Base-by-base conservation (phyloP, 2,113 vertebrate genomes). In the Podocnemis expansa region DNA sequence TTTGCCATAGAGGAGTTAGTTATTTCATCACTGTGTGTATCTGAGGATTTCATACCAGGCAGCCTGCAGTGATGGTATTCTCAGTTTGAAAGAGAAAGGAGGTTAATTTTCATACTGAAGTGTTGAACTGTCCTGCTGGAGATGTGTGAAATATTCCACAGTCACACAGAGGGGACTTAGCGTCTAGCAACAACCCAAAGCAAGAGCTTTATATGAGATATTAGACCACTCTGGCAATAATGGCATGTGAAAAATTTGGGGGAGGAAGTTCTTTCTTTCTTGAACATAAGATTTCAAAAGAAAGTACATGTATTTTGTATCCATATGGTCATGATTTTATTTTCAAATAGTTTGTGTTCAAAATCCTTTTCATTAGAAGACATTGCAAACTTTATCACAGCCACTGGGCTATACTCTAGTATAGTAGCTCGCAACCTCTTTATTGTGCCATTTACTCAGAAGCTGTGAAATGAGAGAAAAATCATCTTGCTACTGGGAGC, bases 71-170 rank as follows among this genome's bases (percentile, higher is more conserved):
- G 92, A 91, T 21, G 88, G 89, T 89, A 89, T 82, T 96, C 88
- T 93, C 93, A 93, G 89, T 82, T 17, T 55, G 79, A 85, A 91
- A 96, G 87, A 78, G 90, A 93, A 96, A 94, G 24, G 43, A 93
- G 88, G 88, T 87, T 97, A 96, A 95, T 96, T 96, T 95, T 95
- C 96, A 82, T 83, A 87, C 79, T 78, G 81, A 93, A 93, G 87
- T 87, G n/a, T 73, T 93, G 94, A 95, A 89, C 88, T 96, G 60
- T 76, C 81, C 85, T 91, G 93, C 87, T 78, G 82, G 2, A 27
- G 78, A 78, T 45, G 24, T 51, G 78, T 84, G 94, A 93, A 90
- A 82, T 52, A 92, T 88, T 88, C 84, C 75, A 93, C 81, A 41
- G 92, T 86, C 67, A 9, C 56, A 5, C 41, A 41, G 78, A 88